phyloP scores from a whole-genome alignment of 2,797 vertebrate species.

The Naso thynnoides region DNA sequence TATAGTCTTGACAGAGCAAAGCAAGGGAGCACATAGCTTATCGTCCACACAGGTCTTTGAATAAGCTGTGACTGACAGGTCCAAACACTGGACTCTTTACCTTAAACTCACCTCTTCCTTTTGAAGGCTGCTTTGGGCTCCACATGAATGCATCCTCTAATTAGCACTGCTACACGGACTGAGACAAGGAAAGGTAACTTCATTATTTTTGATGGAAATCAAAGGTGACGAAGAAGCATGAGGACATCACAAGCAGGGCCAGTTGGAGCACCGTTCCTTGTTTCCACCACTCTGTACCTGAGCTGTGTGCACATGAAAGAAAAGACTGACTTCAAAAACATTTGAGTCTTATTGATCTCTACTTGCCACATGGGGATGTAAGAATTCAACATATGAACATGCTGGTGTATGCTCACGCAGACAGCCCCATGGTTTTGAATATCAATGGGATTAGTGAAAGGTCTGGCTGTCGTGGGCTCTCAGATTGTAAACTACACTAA shows the following conservation, averaged over 20 bases:
- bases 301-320: slow-evolving; percentile 50
- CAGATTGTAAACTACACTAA: slow-evolving; percentile 62
- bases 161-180: background rate
- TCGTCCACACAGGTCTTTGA: background rate
- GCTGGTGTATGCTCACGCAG: background rate
- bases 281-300: slow-evolving; percentile 35
- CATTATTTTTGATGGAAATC: slow-evolving; percentile 60
- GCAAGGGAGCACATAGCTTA: background rate
- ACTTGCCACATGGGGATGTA: slow-evolving; percentile 22
- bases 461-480: slow-evolving; percentile 71
- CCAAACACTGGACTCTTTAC: slow-evolving; percentile 5
- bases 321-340: slow-evolving; percentile 46
- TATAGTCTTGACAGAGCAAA: background rate
- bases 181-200: slow-evolving; percentile 30
- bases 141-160: slow-evolving; percentile 4
- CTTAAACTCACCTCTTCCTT: background rate
- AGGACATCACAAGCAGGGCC: slow-evolving; percentile 32
- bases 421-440: slow-evolving; percentile 46
- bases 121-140: slow-evolving; percentile 7
- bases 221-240: slow-evolving; percentile 37
- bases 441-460: slow-evolving; percentile 72
- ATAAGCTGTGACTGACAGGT: slow-evolving; percentile 10
- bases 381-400: slow-evolving; percentile 44
- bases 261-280: background rate
- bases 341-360: slow-evolving; percentile 58